Percentiles rank a stretch among this genome's conserved stretches.
Conservation (phyloP, 2,888 invertebrate species). For the Achlya flavicornis region DNA sequence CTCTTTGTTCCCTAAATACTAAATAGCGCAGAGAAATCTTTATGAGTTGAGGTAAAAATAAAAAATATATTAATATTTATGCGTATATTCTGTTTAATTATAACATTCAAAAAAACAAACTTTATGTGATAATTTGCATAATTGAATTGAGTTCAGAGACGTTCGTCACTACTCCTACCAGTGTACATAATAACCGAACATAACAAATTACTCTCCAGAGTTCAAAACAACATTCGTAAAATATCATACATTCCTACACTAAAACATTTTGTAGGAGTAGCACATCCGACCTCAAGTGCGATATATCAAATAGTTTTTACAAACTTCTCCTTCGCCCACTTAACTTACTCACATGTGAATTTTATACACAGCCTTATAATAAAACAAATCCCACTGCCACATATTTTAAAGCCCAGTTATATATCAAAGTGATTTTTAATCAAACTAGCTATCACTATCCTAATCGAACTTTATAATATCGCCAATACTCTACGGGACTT, state of each 20-base stretch:
- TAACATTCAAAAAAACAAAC: slow-evolving; percentile 79
- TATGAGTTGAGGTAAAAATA: slow-evolving; percentile 30
- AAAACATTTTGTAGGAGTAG: slow-evolving; percentile 59
- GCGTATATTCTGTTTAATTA: slow-evolving; percentile 79
- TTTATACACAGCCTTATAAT: slow-evolving; percentile 76
- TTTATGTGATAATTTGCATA: slow-evolving; percentile 77
- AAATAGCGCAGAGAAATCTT: no score
- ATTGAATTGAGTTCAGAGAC: slow-evolving; percentile 65
- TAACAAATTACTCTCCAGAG: slow-evolving; percentile 61
- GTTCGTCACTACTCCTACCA: slow-evolving; percentile 58
- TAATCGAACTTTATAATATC: slow-evolving; percentile 48
- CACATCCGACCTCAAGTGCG: slow-evolving; percentile 35
- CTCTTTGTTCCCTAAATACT: no score
- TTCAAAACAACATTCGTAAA: slow-evolving; percentile 64
- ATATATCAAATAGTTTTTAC: slow-evolving; percentile 55
- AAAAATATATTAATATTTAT: slow-evolving; percentile 68
- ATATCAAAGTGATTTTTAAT: slow-evolving; percentile 27
- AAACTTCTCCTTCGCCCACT: slow-evolving; percentile 58
- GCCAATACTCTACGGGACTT: slow-evolving; percentile 21
- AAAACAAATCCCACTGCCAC: slow-evolving; percentile 72
- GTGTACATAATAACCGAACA: slow-evolving; percentile 48
- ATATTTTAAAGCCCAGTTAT: slow-evolving; percentile 53
- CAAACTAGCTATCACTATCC: slow-evolving; percentile 58
- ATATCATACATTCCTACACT: slow-evolving; percentile 56
- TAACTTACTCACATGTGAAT: slow-evolving; percentile 67